A percentile compares a stretch with the other conserved stretches of the same genome.
phyloP scores from a whole-genome alignment of 2,797 vertebrate species.

The Heterohyrax brucei region DNA sequence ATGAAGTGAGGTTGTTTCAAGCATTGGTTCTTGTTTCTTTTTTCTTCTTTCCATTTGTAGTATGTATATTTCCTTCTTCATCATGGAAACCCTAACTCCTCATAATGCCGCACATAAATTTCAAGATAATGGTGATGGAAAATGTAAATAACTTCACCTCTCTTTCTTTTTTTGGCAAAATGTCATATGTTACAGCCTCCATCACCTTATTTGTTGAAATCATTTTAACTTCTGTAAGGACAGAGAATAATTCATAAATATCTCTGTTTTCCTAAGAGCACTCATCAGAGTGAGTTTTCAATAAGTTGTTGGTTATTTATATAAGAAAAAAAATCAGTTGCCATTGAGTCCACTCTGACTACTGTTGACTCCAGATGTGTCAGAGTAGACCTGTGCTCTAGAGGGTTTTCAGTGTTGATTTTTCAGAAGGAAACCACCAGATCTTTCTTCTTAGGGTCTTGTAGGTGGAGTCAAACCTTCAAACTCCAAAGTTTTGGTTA shows the following conservation, averaged over 20 bases:
- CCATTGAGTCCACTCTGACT: neutral
- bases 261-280: neutral
- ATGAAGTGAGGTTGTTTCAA: neutral
- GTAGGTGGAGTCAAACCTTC: neutral
- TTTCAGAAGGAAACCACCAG: neutral
- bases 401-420: neutral
- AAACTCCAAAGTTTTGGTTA: neutral
- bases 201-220: neutral
- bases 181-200: neutral
- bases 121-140: neutral
- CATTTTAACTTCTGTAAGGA: neutral
- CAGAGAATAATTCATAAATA: neutral
- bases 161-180: conserved; percentile 8
- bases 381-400: neutral
- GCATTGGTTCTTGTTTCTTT: neutral
- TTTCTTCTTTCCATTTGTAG: neutral
- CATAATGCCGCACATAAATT: neutral
- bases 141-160: neutral
- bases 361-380: neutral
- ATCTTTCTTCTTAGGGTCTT: neutral
- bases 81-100: neutral
- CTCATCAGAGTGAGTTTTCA: neutral
- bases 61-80: neutral
- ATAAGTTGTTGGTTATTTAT: neutral
- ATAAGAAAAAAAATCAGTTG: neutral